phyloP scores from a whole-genome alignment of 2,113 vertebrate genomes.

The Felis chaus region DNA sequence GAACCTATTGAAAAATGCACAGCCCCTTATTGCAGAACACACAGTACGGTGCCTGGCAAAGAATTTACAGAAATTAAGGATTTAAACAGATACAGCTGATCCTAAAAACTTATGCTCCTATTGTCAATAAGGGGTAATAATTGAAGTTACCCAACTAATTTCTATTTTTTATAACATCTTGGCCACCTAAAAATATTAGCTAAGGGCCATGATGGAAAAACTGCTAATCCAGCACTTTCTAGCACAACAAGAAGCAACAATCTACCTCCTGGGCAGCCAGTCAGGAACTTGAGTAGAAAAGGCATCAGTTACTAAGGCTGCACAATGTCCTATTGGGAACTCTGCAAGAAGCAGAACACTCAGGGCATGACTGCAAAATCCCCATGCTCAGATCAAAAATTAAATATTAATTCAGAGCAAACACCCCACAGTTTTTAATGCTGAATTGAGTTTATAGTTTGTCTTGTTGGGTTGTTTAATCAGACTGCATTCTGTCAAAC shows the following conservation, averaged over 20 bases:
- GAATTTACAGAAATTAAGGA: neutral
- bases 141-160: conserved; percentile 26
- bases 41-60: neutral
- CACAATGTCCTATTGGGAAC: neutral
- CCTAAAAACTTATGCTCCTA: neutral
- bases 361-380: neutral
- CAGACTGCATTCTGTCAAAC: neutral
- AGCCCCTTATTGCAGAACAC: conserved; percentile 29
- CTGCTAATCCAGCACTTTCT: neutral
- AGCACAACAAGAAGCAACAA: neutral
- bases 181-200: conserved; percentile 52
- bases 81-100: conserved; percentile 6
- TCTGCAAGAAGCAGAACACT: conserved; percentile 1
- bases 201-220: neutral
- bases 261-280: neutral
- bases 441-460: neutral
- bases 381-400: neutral
- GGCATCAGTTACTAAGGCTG: neutral
- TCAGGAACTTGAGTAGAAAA: neutral
- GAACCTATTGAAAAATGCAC: conserved; percentile 60
- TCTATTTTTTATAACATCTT: conserved; percentile 49
- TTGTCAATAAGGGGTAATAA: neutral
- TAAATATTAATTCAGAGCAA: conserved; percentile 16
- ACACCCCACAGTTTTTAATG: neutral
- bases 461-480: neutral